Evolutionary conservation across 2,797 vertebrate genomes (phyloP).

Genomic region (Catharus ustulatus): DNA sequence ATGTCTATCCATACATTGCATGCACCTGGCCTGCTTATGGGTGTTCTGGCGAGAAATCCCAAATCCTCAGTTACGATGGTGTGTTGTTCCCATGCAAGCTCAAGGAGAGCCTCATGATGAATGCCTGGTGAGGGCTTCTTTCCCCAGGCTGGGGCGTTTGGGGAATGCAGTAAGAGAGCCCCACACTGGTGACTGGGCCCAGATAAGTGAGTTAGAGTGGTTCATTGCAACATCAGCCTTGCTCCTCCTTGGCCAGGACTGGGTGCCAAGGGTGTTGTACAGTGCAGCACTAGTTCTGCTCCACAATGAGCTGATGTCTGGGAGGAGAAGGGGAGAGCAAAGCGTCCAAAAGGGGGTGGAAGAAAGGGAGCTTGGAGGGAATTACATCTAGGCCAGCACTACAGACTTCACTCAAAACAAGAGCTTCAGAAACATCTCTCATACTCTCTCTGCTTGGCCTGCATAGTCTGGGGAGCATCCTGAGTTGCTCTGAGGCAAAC

Average conservation of each 20-base stretch:
- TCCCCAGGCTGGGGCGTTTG: accelerated
- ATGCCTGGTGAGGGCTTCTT: not conserved
- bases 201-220: not conserved
- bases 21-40: not conserved
- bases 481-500: not conserved
- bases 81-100: not conserved
- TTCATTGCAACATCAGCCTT: not conserved
- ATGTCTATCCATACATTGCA: not conserved
- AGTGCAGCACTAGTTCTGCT: not conserved
- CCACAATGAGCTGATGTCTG: not conserved
- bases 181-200: not conserved
- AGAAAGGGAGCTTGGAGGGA: not conserved
- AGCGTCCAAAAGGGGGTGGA: not conserved
- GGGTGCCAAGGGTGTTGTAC: not conserved
- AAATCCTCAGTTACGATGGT: not conserved
- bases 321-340: not conserved
- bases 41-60: not conserved
- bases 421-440: not conserved
- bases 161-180: not conserved
- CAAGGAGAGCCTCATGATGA: not conserved
- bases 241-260: not conserved
- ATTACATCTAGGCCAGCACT: not conserved
- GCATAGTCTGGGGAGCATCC: not conserved
- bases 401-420: not conserved
- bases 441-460: not conserved